Base-by-base conservation (phyloP, 2,888 invertebrate genomes). In the Cephus pygmeus region DNA sequence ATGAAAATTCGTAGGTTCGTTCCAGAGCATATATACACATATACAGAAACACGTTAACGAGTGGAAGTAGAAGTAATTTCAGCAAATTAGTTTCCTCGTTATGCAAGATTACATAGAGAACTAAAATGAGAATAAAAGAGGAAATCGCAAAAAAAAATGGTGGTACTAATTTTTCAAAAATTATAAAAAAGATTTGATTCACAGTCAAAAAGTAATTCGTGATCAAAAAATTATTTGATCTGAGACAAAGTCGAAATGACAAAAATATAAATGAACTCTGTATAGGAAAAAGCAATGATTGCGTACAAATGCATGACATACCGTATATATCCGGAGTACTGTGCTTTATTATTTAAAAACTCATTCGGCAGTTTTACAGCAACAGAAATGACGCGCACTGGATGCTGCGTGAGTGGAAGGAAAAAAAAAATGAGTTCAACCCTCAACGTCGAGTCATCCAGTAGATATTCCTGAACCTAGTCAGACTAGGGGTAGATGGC, bases 301-400 rank as follows among this genome's bases (percentile, higher is more conserved):
- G 9, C 23, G 23, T 56, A 56, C 9, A 23, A 56, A 56, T 56
- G 56, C 23, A 23, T 23, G 56, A 56, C 56, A 23, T 23, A 23
- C 56, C 0, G 56, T 56, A 56, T 9, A 56, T 1, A 23, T 0
- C 56, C 9, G 0, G 56, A 23, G 2, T 23, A 23, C 23, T 2
- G 23, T 56, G 34, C 12, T 71, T 71, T 34, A 71, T 71, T 71
- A 71, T 71, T 71, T 31, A 71, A 31, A 71, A 31, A 71, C 4
- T 71, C 71, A 71, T 71, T 31, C 33, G 71, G 71, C 31, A 34
- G 31, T 23, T 71, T 71, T 71, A 71, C 71, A 71, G 34, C 30
- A 23, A 23, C 56, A 9, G 0, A 23, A 23, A 23, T 56, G 9
- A 23, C 23, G 56, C 56, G 56, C 23, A 56, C 56, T 56, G 56